Conservation (phyloP, 2,113 vertebrate genomes). For the Bubo blakistoni region DNA sequence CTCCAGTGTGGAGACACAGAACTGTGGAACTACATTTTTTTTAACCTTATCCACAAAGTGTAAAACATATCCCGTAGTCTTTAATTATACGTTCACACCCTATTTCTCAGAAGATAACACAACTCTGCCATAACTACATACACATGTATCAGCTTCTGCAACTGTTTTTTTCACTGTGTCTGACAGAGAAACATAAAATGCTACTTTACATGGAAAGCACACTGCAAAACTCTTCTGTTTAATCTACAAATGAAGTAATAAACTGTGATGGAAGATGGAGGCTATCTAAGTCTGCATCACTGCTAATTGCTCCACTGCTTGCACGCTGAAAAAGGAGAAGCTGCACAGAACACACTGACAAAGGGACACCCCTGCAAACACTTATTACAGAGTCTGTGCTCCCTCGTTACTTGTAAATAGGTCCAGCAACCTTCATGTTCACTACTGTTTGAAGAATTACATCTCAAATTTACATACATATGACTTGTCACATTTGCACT, state of each 20-base stretch:
- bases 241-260: background rate
- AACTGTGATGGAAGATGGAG: background rate
- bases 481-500: background rate
- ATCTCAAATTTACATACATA: background rate
- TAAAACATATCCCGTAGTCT: background rate
- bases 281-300: background rate
- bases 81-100: slow-evolving; percentile 48
- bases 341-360: background rate
- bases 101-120: slow-evolving; percentile 36
- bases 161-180: background rate
- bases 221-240: background rate
- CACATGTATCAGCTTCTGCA: background rate
- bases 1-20: background rate
- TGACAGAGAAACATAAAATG: slow-evolving; percentile 25
- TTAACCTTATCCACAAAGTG: slow-evolving; percentile 3
- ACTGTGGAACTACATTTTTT: background rate
- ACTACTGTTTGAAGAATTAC: background rate
- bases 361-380: background rate
- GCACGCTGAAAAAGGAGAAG: background rate
- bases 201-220: slow-evolving; percentile 25
- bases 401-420: background rate
- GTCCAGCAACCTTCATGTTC: background rate
- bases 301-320: slow-evolving; percentile 5
- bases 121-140: background rate
- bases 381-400: background rate